Percentiles rank a stretch among this genome's conserved stretches.
Evolutionary conservation across 2,888 invertebrate species (phyloP).

Genomic region (Elysia crispata): DNA sequence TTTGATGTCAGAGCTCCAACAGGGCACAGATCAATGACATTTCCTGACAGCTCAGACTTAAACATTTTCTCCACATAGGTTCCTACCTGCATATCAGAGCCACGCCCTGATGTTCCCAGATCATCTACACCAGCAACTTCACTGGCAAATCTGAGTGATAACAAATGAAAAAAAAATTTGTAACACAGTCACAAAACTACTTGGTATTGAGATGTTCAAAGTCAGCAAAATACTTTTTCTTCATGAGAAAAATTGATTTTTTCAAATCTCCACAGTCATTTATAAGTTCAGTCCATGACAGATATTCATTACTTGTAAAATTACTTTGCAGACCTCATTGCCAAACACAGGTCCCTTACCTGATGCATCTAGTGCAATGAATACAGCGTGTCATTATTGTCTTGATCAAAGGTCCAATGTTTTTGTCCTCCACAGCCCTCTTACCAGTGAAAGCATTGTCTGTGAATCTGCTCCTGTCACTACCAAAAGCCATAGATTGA

Average conservation of each 20-base stretch:
- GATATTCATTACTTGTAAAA: too few species aligned
- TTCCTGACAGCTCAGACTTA: slow-evolving; percentile 97
- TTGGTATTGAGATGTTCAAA: too few species aligned
- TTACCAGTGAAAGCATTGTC: slow-evolving; percentile 95
- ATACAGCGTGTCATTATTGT: slow-evolving; percentile 99
- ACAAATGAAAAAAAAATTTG: neutral
- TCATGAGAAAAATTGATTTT: too few species aligned
- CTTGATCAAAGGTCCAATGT: slow-evolving; percentile 97
- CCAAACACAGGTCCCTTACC: slow-evolving; percentile 76
- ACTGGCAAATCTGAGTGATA: slow-evolving; percentile 87
- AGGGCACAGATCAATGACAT: slow-evolving; percentile 98
- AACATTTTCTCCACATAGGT: slow-evolving; percentile 99
- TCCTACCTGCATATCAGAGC: slow-evolving; percentile 95
- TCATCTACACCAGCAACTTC: slow-evolving; percentile 99
- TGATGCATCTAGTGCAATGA: slow-evolving; percentile 97
- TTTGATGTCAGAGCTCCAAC: slow-evolving; percentile 99
- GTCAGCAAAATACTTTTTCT: too few species aligned
- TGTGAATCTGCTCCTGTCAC: slow-evolving; percentile 90
- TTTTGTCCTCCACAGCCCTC: slow-evolving; percentile 99
- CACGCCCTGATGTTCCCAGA: slow-evolving; percentile 83
- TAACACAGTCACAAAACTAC: too few species aligned
- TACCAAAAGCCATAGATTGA: slow-evolving; percentile 99
- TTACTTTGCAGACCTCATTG: neutral
- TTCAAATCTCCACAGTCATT: too few species aligned
- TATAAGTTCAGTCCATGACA: too few species aligned